Evolutionary conservation across 2,113 vertebrate species (phyloP).

Genomic region (Macrotis lagotis): DNA sequence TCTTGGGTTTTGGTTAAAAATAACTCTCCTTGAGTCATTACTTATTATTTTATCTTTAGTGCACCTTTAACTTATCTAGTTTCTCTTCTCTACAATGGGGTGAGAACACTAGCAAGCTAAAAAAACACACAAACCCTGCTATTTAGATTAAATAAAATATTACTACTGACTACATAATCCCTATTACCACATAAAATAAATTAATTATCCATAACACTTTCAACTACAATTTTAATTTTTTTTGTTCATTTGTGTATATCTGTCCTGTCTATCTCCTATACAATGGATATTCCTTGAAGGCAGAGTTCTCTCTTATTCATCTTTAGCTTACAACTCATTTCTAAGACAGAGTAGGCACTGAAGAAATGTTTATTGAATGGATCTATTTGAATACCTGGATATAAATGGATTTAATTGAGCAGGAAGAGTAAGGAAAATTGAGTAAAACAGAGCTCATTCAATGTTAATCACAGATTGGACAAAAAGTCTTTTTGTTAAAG

Average conservation of each 20-base stretch:
- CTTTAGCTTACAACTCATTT: background rate
- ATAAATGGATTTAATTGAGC: background rate
- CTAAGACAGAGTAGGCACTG: background rate
- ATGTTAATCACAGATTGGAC: background rate
- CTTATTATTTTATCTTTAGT: background rate
- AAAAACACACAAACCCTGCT: background rate
- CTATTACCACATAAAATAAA: background rate
- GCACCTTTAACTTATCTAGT: background rate
- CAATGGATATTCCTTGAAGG: background rate
- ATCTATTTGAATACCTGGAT: background rate
- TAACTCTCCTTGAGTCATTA: background rate
- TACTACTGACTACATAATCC: no score
- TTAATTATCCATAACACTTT: background rate
- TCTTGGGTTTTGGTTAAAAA: background rate
- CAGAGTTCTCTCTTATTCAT: background rate
- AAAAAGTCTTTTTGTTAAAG: constrained; percentile 2
- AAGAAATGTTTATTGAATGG: background rate
- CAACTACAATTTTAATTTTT: background rate
- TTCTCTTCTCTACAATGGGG: background rate
- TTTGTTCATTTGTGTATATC: background rate
- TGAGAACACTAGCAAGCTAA: background rate
- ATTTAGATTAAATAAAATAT: background rate
- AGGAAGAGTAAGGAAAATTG: background rate
- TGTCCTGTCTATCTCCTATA: background rate
- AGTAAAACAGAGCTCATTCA: background rate